Evolutionary conservation across 1,140 invertebrate species (phyloP), one percentile per base, ranked within the genome.

Genomic region (Drosophila burlai): DNA sequence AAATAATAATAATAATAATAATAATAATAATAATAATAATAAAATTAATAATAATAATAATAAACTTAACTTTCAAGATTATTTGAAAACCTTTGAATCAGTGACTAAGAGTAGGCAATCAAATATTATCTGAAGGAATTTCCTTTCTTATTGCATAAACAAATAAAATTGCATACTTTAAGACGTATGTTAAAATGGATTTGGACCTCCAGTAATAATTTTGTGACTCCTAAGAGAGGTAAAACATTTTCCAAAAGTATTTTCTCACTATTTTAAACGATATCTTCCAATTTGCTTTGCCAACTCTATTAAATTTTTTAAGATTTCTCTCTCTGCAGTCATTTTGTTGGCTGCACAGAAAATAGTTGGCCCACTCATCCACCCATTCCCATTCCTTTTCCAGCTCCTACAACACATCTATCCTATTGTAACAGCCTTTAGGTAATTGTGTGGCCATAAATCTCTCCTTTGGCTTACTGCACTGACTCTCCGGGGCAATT

Each of bases 361-460:
- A 61, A 59, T 76, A 77, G 73, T 68, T 77, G 24, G 11, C 74
- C 34, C 47, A 46, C 57, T 31, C 65, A 16, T 6, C 36, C 38
- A n/a, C 5, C 31, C 49, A 24, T 15, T 45, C 52, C 34, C 52
- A 38, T 7, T 38, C 52, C 34, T 7, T 0, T 40, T 4, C 9
- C 16, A 7, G 36, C 15, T 26, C 2, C 54, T n/a, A 57, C 21
- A 57, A 57, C 54, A 40, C 54, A 57, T 36, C 24, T 15, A 52
- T 38, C 40, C 54, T 42, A 76, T 76, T 46, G 65, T 45, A 69
- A 60, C 55, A 59, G 68, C 79, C 63, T 63, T 72, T 81, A 64
- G 72, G 84, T 78, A 89, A 87, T 89, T 87, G 69, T 65, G 58
- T 58, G 74, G 69, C 69, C 63, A 87, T 87, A 87, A 87, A 87